These are phyloP conservation scores for Balaeniceps rex DNA, from an alignment of 2,113 vertebrate species.

Conservation along the genomic window DNA sequence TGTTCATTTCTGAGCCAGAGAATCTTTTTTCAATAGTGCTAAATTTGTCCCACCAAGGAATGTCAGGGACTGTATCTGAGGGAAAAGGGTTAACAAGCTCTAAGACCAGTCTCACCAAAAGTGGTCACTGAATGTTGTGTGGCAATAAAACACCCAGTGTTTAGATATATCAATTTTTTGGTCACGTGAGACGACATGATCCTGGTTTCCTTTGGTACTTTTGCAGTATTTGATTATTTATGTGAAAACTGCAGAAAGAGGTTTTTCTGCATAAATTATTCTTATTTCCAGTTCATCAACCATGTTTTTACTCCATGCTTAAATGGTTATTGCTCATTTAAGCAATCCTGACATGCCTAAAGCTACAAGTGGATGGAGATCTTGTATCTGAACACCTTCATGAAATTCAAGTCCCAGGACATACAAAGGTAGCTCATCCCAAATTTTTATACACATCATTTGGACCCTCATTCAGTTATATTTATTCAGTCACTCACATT, in stretches of 20 bases:
- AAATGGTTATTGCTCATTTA: constrained; percentile 50
- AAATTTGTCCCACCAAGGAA: background rate
- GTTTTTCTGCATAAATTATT: constrained; percentile 60
- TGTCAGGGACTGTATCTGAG: background rate
- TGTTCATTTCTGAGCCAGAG: background rate
- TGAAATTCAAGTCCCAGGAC: background rate
- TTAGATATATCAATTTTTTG: background rate
- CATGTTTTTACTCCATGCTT: constrained; percentile 21
- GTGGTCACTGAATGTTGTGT: background rate
- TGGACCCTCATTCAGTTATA: background rate
- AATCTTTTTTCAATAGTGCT: background rate
- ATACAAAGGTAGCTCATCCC: background rate
- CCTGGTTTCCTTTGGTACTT: background rate
- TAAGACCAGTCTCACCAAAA: background rate
- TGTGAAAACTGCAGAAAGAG: constrained; percentile 41
- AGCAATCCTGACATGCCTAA: background rate
- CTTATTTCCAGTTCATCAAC: constrained; percentile 48
- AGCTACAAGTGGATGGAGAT: background rate
- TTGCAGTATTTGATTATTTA: constrained; percentile 42
- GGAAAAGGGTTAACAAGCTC: background rate
- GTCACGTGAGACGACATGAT: background rate
- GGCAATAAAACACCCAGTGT: background rate
- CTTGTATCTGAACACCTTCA: constrained; percentile 14
- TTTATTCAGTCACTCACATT: background rate
- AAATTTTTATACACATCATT: background rate